These are phyloP conservation scores for Andrena minutula DNA, from an alignment of 2,888 invertebrate genomes.

Conservation along the genomic window DNA sequence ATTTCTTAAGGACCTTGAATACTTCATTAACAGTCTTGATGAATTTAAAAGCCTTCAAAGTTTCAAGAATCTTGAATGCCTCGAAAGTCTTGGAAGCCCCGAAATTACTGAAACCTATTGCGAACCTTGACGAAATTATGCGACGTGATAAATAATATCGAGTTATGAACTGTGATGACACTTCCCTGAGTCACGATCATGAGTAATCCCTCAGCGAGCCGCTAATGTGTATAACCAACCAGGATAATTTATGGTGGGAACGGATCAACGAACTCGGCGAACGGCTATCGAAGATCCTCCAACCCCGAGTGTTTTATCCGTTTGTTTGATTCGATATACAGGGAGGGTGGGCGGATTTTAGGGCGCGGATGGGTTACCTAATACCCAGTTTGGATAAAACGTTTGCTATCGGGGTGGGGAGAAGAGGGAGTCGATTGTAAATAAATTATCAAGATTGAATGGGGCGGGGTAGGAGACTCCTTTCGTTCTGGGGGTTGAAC, in stretches of 20 bases:
- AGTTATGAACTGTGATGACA: neutral
- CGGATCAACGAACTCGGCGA: constrained; percentile 17
- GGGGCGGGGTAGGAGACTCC: constrained; percentile 19
- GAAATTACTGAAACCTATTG: neutral
- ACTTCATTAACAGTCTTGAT: constrained; percentile 38
- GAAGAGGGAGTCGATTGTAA: constrained; percentile 40
- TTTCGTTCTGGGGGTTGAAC: constrained; percentile 3
- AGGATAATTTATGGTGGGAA: constrained; percentile 40
- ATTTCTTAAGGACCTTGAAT: constrained; percentile 40
- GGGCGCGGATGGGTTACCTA: constrained; percentile 46
- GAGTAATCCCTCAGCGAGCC: constrained; percentile 12
- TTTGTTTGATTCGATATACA: constrained; percentile 47
- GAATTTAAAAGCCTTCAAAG: constrained; percentile 24
- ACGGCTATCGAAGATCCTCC: constrained; percentile 38
- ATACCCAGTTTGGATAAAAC: constrained; percentile 44
- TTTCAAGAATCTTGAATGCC: neutral
- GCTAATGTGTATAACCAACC: neutral
- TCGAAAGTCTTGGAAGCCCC: too few species aligned
- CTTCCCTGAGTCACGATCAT: neutral
- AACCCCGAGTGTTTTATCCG: constrained; percentile 39
- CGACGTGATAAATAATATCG: neutral
- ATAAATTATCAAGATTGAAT: constrained; percentile 55
- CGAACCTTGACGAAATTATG: neutral
- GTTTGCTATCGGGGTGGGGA: constrained; percentile 9
- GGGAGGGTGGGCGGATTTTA: constrained; percentile 29